phyloP scores from a whole-genome alignment of 2,888 invertebrate genomes.

The Euzetes globulus region DNA sequence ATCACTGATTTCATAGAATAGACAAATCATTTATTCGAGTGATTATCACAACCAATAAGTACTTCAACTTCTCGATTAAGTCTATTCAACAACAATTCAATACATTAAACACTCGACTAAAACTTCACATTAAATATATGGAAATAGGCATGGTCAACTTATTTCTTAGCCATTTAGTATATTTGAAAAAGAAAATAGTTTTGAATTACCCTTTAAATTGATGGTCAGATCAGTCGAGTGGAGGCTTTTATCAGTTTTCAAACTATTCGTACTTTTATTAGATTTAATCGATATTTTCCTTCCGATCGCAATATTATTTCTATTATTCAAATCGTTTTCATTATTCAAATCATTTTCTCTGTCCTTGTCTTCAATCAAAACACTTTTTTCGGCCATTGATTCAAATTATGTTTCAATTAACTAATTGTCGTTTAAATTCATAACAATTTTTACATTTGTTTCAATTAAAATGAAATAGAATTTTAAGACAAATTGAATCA shows the following conservation, averaged over 20 bases:
- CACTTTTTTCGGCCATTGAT: not conserved
- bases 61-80: no score
- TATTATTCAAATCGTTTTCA: not conserved
- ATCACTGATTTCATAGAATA: no score
- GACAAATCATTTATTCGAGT: no score
- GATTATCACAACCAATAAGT: no score
- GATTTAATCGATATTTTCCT: constrained; percentile 7
- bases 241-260: not conserved
- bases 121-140: no score
- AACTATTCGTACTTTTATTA: not conserved
- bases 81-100: no score
- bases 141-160: no score
- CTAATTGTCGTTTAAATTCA: not conserved
- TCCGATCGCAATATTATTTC: not conserved
- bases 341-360: not conserved
- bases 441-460: not conserved
- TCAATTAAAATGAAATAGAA: not conserved
- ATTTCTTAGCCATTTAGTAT: no score
- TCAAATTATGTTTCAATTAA: not conserved
- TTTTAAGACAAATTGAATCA: no score
- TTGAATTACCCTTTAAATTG: not conserved
- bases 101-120: no score
- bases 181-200: no score
- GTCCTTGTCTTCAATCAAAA: not conserved
- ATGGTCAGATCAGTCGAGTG: not conserved